Evolutionary conservation across 2,888 invertebrate genomes (phyloP), one percentile per base, ranked within the genome.

Genomic region (Gymnocheta viridis): DNA sequence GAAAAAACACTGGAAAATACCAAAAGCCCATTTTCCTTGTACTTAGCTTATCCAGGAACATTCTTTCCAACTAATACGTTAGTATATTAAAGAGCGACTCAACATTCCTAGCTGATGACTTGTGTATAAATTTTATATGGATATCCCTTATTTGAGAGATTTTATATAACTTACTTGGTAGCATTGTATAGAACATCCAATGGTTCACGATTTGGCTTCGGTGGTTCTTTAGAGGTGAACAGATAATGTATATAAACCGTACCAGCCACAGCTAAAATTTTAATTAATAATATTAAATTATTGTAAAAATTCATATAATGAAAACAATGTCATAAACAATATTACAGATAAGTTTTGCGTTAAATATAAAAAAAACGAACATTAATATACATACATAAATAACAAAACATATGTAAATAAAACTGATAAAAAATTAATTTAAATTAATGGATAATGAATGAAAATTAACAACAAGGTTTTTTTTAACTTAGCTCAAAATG

Each of bases 241-340:
- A 91, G 88, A 86, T 91, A 90, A 86, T 92, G 91, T 62, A 92
- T 87, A 82, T 91, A 92, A 81, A 92, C 89, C 73, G 92, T 92
- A 79, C 89, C 90, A 72, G 89, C 89, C 86, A 91, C 89, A 87
- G 92, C 92, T 92, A 82, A 58, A 86, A 79, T 82, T 27, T 47
- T 38, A 22, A 47, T 29, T 38, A 38, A 51, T 35, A 24, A 54
- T 35, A n/a, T 49, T 49, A 76, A n/a, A 54, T 58, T 14, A 19
- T 32, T n/a, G 2, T 4, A 29, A 56, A 17, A 17, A 7, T 24
- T 51, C 14, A 24, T 9, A 51, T 24, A 29, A 27, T 6, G 56
- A 41, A 29, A 27, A 78, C 76, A 70, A 27, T 35, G 78, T 60
- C 17, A 67, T n/a, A 14, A 38, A 29, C 12, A 35, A 24, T 51